Conservation (phyloP, 2,113 vertebrate genomes). For the Alethe diademata region DNA sequence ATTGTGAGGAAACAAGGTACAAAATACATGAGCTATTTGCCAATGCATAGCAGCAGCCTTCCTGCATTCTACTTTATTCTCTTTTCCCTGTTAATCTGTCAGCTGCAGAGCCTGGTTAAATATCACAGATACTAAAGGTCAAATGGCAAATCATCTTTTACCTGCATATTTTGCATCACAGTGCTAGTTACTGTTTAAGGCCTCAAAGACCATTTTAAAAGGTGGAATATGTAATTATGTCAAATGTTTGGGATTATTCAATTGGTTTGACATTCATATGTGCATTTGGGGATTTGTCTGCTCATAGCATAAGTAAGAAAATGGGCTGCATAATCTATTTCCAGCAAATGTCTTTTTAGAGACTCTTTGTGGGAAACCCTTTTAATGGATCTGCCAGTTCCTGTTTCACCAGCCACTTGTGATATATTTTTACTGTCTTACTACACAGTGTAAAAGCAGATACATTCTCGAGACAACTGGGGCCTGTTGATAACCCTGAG, state of each 20-base stretch:
- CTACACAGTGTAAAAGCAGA: not conserved
- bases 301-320: not conserved
- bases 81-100: constrained; percentile 17
- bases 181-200: not conserved
- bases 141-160: constrained; percentile 18
- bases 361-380: not conserved
- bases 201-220: not conserved
- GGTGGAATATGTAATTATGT: constrained; percentile 10
- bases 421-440: not conserved
- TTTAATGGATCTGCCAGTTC: constrained; percentile 13
- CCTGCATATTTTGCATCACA: not conserved
- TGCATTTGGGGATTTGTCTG: constrained; percentile 14
- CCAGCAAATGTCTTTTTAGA: constrained; percentile 26
- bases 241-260: constrained; percentile 16
- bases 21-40: not conserved
- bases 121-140: constrained; percentile 9
- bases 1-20: not conserved
- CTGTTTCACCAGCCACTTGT: not conserved
- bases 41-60: not conserved
- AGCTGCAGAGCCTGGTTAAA: constrained; percentile 6
- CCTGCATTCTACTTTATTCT: not conserved
- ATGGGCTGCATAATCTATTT: constrained; percentile 4
- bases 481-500: not conserved
- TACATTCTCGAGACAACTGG: not conserved
- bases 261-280: not conserved